phyloP scores from a whole-genome alignment of 2,113 vertebrate genomes.

The Ellobius talpinus region DNA sequence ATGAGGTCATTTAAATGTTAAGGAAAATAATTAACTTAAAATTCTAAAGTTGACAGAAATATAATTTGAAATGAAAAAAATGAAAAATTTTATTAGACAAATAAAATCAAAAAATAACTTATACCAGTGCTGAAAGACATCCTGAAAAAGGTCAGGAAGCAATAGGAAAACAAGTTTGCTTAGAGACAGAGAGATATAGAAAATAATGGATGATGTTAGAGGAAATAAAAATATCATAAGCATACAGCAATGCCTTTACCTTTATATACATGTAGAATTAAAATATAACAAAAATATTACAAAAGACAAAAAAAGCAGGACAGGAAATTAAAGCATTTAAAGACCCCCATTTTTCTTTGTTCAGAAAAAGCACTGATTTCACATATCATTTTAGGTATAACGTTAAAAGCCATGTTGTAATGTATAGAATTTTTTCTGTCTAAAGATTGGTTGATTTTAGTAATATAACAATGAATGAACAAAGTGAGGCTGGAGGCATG shows the following conservation, averaged over 20 bases:
- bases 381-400: neutral
- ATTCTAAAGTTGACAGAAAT: slow-evolving; percentile 19
- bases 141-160: neutral
- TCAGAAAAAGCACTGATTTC: neutral
- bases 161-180: neutral
- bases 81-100: slow-evolving; percentile 7
- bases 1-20: neutral
- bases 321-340: neutral
- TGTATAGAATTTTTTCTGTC: neutral
- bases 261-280: neutral
- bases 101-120: neutral
- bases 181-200: neutral
- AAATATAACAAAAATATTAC: neutral
- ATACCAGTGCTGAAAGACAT: neutral
- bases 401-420: neutral
- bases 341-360: neutral
- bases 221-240: slow-evolving; percentile 23
- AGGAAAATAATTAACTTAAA: neutral
- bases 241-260: neutral
- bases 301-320: neutral
- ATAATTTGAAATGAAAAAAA: neutral
- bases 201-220: neutral
- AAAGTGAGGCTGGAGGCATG: neutral
- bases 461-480: neutral
- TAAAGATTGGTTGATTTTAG: neutral